Evolutionary conservation across 2,888 invertebrate species (phyloP).

Genomic region (Epirrhoe alternata): DNA sequence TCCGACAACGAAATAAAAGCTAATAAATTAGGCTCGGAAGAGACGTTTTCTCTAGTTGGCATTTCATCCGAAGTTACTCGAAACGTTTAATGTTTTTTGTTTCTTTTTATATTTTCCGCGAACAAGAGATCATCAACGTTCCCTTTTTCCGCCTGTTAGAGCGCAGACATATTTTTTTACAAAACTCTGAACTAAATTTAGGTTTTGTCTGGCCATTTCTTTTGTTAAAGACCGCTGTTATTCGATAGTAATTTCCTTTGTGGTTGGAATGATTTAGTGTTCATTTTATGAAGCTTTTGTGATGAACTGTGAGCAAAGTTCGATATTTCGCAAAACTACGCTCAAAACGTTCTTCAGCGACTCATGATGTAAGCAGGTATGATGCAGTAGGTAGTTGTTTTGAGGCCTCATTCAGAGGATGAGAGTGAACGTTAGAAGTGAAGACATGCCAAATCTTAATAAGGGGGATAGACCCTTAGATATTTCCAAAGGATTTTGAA

Average conservation of each 20-base stretch:
- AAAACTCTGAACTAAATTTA: conserved; percentile 11
- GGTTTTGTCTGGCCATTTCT: conserved; percentile 9
- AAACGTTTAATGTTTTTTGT: conserved; percentile 20
- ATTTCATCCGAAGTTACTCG: conserved; percentile 17
- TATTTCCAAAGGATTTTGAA: too few relatives aligned
- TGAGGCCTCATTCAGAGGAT: too few relatives aligned
- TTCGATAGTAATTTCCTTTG: background rate
- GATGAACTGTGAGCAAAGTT: background rate
- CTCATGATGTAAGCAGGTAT: too few relatives aligned
- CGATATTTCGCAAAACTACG: background rate
- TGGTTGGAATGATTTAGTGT: background rate
- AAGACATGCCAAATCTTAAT: too few relatives aligned
- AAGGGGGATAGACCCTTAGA: too few relatives aligned
- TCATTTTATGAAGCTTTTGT: background rate
- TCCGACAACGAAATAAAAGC: conserved; percentile 12
- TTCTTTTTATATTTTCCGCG: conserved; percentile 21
- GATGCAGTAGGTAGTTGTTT: too few relatives aligned
- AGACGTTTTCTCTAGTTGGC: conserved; percentile 8
- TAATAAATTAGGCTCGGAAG: conserved; percentile 15
- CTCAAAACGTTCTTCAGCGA: too few relatives aligned
- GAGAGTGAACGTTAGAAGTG: too few relatives aligned
- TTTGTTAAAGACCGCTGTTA: background rate
- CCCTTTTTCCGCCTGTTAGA: conserved; percentile 16
- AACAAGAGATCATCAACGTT: conserved; percentile 29
- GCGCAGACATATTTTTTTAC: conserved; percentile 19